Percentiles rank a stretch among this genome's conserved stretches.
Evolutionary conservation across 2,113 vertebrate species (phyloP).

Genomic region (Cathartes aura): DNA sequence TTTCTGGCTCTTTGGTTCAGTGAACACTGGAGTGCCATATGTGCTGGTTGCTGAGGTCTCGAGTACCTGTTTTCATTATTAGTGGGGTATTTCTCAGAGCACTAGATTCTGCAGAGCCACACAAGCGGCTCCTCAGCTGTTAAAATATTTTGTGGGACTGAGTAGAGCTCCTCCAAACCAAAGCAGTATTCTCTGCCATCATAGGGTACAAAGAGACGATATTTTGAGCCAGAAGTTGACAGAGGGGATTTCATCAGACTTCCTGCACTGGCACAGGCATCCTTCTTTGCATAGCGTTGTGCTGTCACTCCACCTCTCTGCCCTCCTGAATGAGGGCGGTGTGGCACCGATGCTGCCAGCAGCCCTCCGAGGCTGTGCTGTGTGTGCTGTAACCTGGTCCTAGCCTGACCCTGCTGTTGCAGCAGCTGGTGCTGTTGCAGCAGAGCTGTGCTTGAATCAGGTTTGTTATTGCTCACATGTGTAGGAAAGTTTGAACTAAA

Average conservation of each 20-base stretch:
- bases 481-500: background rate
- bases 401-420: background rate
- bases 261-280: background rate
- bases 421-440: background rate
- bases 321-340: background rate
- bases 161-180: background rate
- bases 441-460: accelerated
- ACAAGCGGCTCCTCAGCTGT: background rate
- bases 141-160: background rate
- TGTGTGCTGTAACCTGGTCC: accelerated
- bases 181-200: background rate
- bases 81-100: background rate
- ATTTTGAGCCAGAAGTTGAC: background rate
- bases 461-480: accelerated
- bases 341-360: too few species aligned
- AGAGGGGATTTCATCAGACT: background rate
- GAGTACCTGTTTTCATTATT: background rate
- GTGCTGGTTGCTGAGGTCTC: background rate
- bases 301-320: background rate
- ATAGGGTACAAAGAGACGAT: accelerated
- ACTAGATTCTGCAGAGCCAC: background rate
- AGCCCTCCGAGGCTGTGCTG: background rate
- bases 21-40: background rate
- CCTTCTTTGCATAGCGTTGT: accelerated
- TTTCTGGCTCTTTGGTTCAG: background rate